Evolutionary conservation across 2,888 invertebrate species (phyloP).

Genomic region (Ochropleura leucogaster): DNA sequence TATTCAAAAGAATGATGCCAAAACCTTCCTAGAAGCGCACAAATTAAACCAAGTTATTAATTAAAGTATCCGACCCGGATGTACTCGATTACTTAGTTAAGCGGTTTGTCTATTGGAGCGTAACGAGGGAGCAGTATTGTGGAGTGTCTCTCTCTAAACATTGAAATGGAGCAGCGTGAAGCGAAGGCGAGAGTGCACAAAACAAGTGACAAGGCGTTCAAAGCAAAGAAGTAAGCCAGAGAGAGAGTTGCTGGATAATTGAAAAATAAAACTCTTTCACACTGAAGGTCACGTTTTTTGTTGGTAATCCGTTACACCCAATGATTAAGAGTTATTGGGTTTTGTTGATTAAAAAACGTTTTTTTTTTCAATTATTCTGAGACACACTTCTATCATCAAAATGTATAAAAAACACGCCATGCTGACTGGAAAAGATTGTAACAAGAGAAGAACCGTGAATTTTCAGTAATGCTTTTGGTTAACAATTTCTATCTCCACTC

Average conservation of each 20-base stretch:
- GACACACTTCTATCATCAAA: neutral
- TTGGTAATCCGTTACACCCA: neutral
- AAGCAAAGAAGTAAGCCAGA: neutral
- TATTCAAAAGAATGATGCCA: constrained; percentile 7
- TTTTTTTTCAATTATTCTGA: neutral
- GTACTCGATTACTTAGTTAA: constrained; percentile 29
- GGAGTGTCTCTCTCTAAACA: neutral
- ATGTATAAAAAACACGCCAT: neutral
- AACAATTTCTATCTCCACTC: neutral
- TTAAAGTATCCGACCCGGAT: constrained; percentile 18
- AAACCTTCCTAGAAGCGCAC: constrained; percentile 25
- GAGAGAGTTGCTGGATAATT: neutral
- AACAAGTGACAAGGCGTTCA: constrained; percentile 5
- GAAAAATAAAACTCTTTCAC: neutral
- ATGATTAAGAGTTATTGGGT: neutral
- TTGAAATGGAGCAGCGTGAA: neutral
- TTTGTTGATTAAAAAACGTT: neutral
- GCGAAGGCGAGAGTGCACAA: neutral
- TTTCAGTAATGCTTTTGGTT: neutral
- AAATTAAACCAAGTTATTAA: constrained; percentile 40
- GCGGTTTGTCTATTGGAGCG: constrained; percentile 18
- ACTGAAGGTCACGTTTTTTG: neutral
- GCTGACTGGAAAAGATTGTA: neutral
- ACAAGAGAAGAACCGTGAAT: neutral
- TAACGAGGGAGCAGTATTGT: constrained; percentile 17